A percentile compares a stretch with the other conserved stretches of the same genome.
These are phyloP conservation scores for Pionites leucogaster DNA, from an alignment of 2,113 vertebrate genomes.

Conservation along the genomic window DNA sequence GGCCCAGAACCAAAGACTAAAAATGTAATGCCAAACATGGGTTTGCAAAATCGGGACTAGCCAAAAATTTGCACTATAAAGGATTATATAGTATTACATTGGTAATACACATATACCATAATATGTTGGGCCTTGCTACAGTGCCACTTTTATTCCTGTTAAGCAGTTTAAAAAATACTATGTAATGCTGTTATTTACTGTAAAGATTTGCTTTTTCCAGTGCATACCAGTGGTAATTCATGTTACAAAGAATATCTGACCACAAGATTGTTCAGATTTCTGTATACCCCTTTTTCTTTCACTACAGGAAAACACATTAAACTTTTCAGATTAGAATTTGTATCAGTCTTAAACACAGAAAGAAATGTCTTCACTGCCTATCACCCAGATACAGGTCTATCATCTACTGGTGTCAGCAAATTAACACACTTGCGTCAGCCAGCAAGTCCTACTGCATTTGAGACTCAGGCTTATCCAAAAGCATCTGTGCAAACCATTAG, in stretches of 20 bases:
- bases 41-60: background rate
- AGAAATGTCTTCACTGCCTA: background rate
- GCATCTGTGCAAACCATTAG: background rate
- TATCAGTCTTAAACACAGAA: background rate
- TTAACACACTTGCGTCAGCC: background rate
- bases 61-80: background rate
- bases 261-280: background rate
- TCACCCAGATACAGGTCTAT: background rate
- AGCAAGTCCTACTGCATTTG: background rate
- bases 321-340: background rate
- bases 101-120: background rate
- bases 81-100: background rate
- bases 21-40: background rate
- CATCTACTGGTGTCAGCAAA: background rate
- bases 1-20: background rate
- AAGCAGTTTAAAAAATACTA: background rate
- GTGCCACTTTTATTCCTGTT: background rate
- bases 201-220: background rate
- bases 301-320: background rate
- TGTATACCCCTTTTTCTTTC: background rate
- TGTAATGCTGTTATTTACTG: background rate
- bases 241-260: background rate
- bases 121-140: background rate
- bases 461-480: background rate
- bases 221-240: background rate